Conservation (phyloP, 2,888 invertebrate species). For the Teinopalpus imperialis region DNA sequence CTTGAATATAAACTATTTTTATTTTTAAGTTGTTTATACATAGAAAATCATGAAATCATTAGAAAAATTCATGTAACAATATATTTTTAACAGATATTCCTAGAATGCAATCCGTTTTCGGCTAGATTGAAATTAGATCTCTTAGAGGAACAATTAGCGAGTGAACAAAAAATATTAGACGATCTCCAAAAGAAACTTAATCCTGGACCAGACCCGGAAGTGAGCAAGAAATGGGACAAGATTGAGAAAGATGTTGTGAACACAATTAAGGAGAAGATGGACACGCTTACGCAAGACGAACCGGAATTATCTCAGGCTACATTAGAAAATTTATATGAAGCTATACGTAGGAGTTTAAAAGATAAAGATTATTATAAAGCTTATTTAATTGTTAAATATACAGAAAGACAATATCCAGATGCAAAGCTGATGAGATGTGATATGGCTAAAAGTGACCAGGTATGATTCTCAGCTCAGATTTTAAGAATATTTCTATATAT, state of each 20-base stretch:
- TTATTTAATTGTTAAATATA: constrained; percentile 70
- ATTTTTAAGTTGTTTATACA: too few relatives aligned
- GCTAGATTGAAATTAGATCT: constrained; percentile 84
- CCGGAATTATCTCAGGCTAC: constrained; percentile 69
- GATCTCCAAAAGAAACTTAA: constrained; percentile 79
- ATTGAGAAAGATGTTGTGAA: constrained; percentile 75
- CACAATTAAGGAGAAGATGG: constrained; percentile 73
- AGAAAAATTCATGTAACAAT: too few relatives aligned
- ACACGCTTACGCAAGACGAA: constrained; percentile 70
- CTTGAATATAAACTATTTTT: too few relatives aligned
- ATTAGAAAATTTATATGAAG: constrained; percentile 64
- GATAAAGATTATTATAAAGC: constrained; percentile 79
- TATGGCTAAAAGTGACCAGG: constrained; percentile 76
- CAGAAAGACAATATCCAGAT: constrained; percentile 71
- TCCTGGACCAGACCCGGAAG: constrained; percentile 67
- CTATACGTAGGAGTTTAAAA: constrained; percentile 65
- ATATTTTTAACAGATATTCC: constrained; percentile 81
- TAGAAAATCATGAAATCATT: too few relatives aligned
- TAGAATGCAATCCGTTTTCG: constrained; percentile 94
- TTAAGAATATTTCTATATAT: too few relatives aligned
- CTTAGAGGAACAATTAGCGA: constrained; percentile 81
- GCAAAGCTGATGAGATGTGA: constrained; percentile 70
- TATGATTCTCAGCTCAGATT: constrained; percentile 33
- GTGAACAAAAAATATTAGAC: constrained; percentile 83
- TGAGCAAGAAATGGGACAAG: constrained; percentile 74